Evolutionary conservation across 2,797 vertebrate species (phyloP), one percentile per base, ranked within the genome.

Genomic region (Peromyscus aztecus): DNA sequence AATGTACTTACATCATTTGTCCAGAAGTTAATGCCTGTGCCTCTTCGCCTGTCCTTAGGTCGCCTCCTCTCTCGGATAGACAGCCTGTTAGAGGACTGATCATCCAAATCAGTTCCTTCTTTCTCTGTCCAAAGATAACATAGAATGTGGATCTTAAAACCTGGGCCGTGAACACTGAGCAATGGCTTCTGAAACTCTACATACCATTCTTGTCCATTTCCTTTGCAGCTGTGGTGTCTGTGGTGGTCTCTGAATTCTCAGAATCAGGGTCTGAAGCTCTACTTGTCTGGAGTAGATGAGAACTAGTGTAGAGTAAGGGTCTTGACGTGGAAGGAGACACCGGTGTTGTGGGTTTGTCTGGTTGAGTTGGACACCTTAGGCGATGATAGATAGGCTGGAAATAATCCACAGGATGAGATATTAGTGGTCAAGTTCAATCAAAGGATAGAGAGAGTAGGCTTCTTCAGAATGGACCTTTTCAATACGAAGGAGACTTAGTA

Each of bases 1-100:
- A 24, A 23, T 34, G 21, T 69, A 98, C 99, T 98, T 89, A 99
- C 99, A 95, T 99, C 99, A 46, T 98, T 97, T 52, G 98, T 86
- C 3, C 98, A 98, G 97, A 98, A 98, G 88, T 98, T 98, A 87
- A 98, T 98, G 78, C 98, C 98, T 0, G 99, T 99, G 75, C 97
- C 98, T 94, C 99, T 98, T 78, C 98, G 95, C 49, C 98, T 96
- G 94, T 97, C 98, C 52, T 93, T 98, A 3, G 97, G 98, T 93
- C 98, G 98, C 55, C 98, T 97, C 81, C 98, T 98, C 85, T 98
- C 99, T 23, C 98, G 98, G 77, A 97, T 76, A 0, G 98, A 98
- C n/a, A 98, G 98, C 29, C 98, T 98, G 81, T 78, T 97, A 4
- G 94, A 92, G 55, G 98, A 97, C 94, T 98, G 97, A 37, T 99